Evolutionary conservation across 2,888 invertebrate genomes (phyloP).

Genomic region (Dioctria linearis): DNA sequence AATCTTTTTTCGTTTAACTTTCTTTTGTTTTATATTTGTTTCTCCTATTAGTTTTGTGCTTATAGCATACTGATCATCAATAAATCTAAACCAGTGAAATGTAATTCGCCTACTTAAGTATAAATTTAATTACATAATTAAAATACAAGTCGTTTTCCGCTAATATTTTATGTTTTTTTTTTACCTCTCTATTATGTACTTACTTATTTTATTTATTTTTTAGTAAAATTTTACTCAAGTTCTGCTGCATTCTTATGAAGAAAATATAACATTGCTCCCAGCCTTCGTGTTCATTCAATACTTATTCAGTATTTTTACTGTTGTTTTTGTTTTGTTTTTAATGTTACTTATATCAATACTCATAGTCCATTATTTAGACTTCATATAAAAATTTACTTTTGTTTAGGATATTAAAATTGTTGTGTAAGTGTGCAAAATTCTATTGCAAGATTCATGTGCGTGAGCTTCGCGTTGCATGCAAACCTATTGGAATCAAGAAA

Average conservation of each 20-base stretch:
- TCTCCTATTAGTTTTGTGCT: conserved; percentile 3
- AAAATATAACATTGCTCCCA: too few species aligned
- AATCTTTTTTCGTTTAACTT: background rate
- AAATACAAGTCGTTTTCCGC: conserved; percentile 23
- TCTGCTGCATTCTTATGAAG: too few species aligned
- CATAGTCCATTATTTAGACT: too few species aligned
- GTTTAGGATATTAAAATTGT: background rate
- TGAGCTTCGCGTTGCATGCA: too few species aligned
- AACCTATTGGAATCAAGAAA: background rate
- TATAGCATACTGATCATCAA: conserved; percentile 7
- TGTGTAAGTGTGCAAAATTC: background rate
- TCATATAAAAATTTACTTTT: background rate
- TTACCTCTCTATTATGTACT: background rate
- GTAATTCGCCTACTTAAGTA: conserved; percentile 12
- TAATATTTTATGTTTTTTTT: conserved; percentile 14
- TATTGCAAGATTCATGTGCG: background rate
- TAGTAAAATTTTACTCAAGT: too few species aligned
- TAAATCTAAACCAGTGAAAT: conserved; percentile 18
- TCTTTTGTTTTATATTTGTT: conserved; percentile 14
- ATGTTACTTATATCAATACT: too few species aligned
- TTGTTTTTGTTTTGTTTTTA: too few species aligned
- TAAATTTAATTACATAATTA: conserved; percentile 25
- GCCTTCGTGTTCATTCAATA: too few species aligned
- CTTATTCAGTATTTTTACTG: too few species aligned
- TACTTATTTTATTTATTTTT: too few species aligned